Conservation (phyloP, 92 coral and sea anemone species). For the Porites divaricata region DNA sequence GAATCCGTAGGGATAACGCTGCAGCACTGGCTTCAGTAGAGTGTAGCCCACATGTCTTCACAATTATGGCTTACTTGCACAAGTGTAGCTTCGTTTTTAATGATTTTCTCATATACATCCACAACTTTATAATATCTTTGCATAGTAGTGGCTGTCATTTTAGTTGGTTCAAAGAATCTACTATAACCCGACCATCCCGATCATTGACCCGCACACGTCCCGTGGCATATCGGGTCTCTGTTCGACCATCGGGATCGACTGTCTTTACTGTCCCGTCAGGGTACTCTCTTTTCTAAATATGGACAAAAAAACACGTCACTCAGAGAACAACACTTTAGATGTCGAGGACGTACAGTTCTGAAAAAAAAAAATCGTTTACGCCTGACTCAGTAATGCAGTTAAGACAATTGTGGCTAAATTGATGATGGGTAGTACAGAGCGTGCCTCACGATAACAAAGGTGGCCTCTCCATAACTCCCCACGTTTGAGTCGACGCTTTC, state of each 20-base stretch:
- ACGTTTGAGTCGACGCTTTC: no score
- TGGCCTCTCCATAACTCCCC: no score
- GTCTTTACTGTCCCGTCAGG: constrained; percentile 98
- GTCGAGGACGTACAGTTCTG: no score
- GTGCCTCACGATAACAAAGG: no score
- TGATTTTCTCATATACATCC: no score
- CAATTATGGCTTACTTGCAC: background rate
- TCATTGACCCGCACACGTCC: constrained; percentile 95
- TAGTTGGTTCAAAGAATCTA: constrained; percentile 81
- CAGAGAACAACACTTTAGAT: background rate
- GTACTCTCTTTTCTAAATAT: constrained; percentile 90
- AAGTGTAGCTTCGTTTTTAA: background rate
- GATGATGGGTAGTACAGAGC: no score
- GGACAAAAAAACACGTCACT: background rate
- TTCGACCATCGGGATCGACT: constrained; percentile 96
- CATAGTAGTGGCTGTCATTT: constrained; percentile 25
- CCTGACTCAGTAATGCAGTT: no score
- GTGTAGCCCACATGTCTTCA: no score
- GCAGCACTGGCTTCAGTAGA: no score
- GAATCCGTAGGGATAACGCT: no score
- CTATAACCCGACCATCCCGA: constrained; percentile 88
- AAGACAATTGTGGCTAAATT: no score
- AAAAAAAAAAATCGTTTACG: no score
- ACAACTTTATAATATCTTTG: background rate
- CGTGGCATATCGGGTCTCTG: constrained; percentile 92